Conservation (phyloP, 1,140 invertebrate species). For the Bicyclus anynana region DNA sequence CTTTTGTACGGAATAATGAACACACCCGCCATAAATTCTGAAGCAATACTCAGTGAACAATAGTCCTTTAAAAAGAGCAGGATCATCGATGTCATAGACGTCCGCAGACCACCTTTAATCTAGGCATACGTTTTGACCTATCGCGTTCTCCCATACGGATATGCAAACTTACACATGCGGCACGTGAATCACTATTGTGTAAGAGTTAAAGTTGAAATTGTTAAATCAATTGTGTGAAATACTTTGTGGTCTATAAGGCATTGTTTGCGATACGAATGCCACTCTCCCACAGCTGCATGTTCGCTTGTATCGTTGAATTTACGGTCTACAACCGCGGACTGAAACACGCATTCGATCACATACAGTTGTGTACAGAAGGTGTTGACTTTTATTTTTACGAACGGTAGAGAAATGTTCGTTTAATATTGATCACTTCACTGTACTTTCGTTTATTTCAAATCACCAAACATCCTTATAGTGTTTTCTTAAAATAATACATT, state of each 20-base stretch:
- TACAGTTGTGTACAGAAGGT: constrained; percentile 11
- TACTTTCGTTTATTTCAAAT: no score
- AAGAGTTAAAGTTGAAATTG: constrained; percentile 6
- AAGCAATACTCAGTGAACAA: neutral
- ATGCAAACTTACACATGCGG: constrained; percentile 4
- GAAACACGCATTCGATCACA: constrained; percentile 32
- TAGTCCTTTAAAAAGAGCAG: neutral
- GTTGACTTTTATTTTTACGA: constrained; percentile 2
- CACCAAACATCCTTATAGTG: no score
- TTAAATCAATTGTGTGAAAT: neutral
- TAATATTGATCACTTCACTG: no score
- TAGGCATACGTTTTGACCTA: constrained; percentile 10
- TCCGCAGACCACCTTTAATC: neutral
- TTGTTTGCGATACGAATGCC: constrained; percentile 31
- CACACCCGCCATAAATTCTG: neutral
- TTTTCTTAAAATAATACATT: no score
- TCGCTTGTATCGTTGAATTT: constrained; percentile 37
- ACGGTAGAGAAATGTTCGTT: neutral
- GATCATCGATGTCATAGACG: neutral
- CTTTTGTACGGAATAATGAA: no score
- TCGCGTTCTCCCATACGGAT: constrained; percentile 13
- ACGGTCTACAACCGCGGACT: constrained; percentile 29
- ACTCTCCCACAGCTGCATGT: constrained; percentile 33
- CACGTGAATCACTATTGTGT: neutral
- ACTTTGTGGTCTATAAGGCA: constrained; percentile 5